Conservation (phyloP, 1,140 invertebrate species). For the Drosophila mojavensis region DNA sequence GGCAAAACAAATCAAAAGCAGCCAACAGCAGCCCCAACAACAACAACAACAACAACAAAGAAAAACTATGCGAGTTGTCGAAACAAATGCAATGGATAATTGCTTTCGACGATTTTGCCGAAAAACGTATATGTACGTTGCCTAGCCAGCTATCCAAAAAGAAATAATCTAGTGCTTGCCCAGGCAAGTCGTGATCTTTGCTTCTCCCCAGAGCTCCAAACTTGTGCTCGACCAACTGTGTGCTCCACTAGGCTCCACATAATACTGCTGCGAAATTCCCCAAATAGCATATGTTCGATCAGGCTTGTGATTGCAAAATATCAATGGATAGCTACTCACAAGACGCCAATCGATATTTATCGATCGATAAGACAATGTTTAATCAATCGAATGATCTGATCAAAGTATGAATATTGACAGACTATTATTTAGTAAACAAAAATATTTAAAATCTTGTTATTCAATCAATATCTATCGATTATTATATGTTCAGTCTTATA, state of each 20-base stretch:
- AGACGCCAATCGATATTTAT: no score
- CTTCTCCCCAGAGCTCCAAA: background rate
- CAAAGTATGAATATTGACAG: no score
- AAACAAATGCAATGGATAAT: slow-evolving; percentile 52
- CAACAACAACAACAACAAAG: slow-evolving; percentile 1
- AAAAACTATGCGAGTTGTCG: slow-evolving; percentile 31
- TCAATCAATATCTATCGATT: no score
- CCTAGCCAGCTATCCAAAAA: slow-evolving; percentile 15
- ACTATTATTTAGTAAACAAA: no score
- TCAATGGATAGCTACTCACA: no score
- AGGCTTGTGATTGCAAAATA: no score
- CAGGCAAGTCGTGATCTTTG: background rate
- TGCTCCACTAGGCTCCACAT: background rate
- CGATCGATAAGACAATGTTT: no score
- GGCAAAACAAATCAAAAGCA: slow-evolving; percentile 64
- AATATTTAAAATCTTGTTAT: no score
- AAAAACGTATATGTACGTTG: slow-evolving; percentile 22
- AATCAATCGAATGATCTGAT: no score
- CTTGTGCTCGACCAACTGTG: background rate
- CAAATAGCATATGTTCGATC: no score
- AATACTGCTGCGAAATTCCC: background rate
- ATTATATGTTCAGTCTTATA: no score
- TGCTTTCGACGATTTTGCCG: slow-evolving; percentile 30
- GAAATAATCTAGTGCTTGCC: slow-evolving; percentile 3
- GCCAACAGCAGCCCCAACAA: slow-evolving; percentile 24